Conservation (phyloP, 2,797 vertebrate genomes). For the Brachyrhaphis roseni region DNA sequence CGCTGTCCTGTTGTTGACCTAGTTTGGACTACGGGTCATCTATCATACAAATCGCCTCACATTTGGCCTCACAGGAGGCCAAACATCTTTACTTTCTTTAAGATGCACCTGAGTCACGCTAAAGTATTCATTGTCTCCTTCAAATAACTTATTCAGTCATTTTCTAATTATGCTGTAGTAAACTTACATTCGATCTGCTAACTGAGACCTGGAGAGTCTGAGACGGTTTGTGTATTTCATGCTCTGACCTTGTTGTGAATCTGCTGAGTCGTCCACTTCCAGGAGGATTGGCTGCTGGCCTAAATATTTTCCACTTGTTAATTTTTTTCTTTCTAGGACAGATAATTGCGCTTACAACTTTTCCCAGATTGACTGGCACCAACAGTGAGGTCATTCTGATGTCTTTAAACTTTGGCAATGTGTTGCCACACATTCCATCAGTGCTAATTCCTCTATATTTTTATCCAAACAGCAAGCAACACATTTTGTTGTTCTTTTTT, state of each 20-base stretch:
- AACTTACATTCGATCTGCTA: background rate
- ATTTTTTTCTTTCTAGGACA: background rate
- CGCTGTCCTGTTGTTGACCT: background rate
- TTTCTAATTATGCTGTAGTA: background rate
- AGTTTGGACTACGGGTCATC: too few relatives aligned
- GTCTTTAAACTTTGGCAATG: background rate
- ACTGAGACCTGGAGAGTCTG: background rate
- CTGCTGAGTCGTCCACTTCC: background rate
- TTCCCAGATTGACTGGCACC: background rate
- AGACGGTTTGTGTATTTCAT: background rate
- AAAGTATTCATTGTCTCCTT: background rate
- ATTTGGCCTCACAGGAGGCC: background rate
- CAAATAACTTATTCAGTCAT: background rate
- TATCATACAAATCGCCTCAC: too few relatives aligned
- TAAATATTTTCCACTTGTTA: background rate
- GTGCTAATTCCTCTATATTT: background rate
- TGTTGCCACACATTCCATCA: background rate
- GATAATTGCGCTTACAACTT: background rate
- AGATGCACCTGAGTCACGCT: background rate
- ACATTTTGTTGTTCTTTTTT: background rate
- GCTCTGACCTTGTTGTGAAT: constrained; percentile 2
- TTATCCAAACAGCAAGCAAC: background rate
- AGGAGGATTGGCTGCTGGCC: background rate
- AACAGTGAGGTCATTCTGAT: background rate
- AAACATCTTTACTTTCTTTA: background rate